phyloP scores from a whole-genome alignment of 2,888 invertebrate genomes.

The Doris montereyensis region DNA sequence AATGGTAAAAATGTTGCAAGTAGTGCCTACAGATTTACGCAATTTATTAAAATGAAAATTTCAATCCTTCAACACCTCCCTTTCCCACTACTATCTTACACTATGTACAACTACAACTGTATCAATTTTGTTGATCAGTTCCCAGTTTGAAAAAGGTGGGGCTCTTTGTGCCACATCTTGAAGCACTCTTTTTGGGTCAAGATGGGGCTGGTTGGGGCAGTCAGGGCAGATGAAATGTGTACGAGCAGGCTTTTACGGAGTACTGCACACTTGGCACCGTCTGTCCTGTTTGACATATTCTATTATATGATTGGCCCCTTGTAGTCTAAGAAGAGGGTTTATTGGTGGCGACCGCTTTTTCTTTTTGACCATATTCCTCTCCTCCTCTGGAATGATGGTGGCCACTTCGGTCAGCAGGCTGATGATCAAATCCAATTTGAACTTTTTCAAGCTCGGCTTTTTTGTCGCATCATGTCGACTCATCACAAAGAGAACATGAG shows the following conservation, averaged over 20 bases:
- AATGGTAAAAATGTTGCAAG: too few species aligned
- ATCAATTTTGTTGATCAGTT: too few species aligned
- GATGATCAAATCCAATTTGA: not conserved
- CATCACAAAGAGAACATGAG: not conserved
- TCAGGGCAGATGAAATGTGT: not conserved
- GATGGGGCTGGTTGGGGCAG: not conserved
- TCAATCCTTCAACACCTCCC: not conserved
- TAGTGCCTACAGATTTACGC: too few species aligned
- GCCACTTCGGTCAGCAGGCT: not conserved
- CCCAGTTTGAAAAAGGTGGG: not conserved
- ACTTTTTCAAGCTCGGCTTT: not conserved
- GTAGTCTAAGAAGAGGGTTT: not conserved
- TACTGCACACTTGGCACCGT: not conserved
- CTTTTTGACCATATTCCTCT: not conserved
- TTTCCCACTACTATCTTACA: not conserved
- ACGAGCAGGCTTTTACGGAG: not conserved
- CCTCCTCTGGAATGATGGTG: not conserved
- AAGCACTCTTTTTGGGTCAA: not conserved
- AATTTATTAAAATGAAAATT: too few species aligned
- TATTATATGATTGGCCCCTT: not conserved
- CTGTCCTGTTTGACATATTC: not conserved
- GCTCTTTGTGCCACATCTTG: not conserved
- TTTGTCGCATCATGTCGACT: not conserved
- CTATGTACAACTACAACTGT: not conserved
- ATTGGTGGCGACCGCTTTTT: not conserved